phyloP scores from a whole-genome alignment of 1,140 invertebrate species.

The Neocloeon triangulifer region DNA sequence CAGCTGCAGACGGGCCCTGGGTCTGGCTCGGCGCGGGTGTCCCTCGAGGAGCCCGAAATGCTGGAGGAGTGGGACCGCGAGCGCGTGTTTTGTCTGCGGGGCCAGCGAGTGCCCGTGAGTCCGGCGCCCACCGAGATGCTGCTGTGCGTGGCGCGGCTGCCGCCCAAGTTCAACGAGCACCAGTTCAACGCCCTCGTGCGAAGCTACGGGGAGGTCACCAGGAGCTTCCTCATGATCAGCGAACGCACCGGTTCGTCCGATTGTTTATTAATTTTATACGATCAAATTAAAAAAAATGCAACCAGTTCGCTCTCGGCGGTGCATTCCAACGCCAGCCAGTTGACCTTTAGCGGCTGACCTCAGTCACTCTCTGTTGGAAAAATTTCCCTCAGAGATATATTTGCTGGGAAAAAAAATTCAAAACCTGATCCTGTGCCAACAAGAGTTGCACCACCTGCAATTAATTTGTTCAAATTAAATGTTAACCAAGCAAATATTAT shows the following conservation, averaged over 20 bases:
- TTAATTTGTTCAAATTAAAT: no score
- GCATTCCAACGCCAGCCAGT: no score
- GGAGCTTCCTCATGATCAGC: constrained; percentile 28
- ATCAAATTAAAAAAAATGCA: constrained; percentile 1
- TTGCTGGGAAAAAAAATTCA: no score
- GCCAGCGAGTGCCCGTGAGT: constrained; percentile 19
- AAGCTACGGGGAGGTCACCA: constrained; percentile 22
- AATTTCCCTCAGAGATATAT: no score
- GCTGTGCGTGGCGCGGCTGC: constrained; percentile 28
- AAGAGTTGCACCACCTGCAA: no score
- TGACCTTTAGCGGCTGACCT: no score
- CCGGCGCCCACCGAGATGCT: constrained; percentile 25
- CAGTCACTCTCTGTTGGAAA: no score
- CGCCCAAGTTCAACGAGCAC: constrained; percentile 20
- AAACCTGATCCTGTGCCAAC: no score
- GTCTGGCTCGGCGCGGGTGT: constrained; percentile 16
- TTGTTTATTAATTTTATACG: no score
- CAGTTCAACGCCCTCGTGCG: constrained; percentile 23
- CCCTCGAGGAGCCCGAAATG: constrained; percentile 17
- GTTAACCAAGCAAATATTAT: no score
- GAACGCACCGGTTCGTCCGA: constrained; percentile 28
- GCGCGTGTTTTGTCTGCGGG: constrained; percentile 16
- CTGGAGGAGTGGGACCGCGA: constrained; percentile 18
- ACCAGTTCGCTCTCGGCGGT: no score
- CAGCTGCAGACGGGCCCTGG: constrained; percentile 13